Conservation (phyloP, 2,888 invertebrate genomes). For the Yponomeuta malinellus region DNA sequence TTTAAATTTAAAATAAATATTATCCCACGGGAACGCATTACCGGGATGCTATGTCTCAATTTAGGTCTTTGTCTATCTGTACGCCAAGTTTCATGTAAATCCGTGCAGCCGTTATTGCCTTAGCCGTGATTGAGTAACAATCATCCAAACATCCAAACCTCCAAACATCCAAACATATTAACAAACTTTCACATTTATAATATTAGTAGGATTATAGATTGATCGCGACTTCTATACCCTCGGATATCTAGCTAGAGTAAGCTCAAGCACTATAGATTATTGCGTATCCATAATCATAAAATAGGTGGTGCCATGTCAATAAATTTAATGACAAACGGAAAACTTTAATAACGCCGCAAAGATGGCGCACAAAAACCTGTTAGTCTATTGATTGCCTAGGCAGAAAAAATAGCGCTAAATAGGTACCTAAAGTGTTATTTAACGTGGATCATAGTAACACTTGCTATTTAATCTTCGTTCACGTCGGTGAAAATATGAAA, state of each 20-base stretch:
- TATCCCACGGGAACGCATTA: too few species aligned
- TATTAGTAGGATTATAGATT: too few species aligned
- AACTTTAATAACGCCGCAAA: not conserved
- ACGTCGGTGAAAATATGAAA: not conserved
- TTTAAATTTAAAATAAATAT: too few species aligned
- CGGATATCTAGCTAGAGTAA: not conserved
- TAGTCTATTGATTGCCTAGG: not conserved
- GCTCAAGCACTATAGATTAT: not conserved
- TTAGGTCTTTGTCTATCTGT: too few species aligned
- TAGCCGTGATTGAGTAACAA: too few species aligned
- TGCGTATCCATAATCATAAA: constrained; percentile 1
- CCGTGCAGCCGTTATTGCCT: too few species aligned
- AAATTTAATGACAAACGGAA: not conserved
- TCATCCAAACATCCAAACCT: too few species aligned
- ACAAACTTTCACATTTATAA: too few species aligned
- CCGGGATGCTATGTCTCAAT: too few species aligned
- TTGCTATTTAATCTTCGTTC: not conserved
- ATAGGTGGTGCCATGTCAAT: constrained; percentile 1
- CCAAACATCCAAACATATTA: too few species aligned
- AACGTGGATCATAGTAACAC: not conserved
- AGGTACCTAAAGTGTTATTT: too few species aligned
- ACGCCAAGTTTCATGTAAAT: too few species aligned
- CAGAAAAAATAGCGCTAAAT: not conserved
- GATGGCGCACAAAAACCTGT: not conserved
- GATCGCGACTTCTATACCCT: not conserved